Conservation (phyloP, 2,888 invertebrate species). For the Chouioia cunea region DNA sequence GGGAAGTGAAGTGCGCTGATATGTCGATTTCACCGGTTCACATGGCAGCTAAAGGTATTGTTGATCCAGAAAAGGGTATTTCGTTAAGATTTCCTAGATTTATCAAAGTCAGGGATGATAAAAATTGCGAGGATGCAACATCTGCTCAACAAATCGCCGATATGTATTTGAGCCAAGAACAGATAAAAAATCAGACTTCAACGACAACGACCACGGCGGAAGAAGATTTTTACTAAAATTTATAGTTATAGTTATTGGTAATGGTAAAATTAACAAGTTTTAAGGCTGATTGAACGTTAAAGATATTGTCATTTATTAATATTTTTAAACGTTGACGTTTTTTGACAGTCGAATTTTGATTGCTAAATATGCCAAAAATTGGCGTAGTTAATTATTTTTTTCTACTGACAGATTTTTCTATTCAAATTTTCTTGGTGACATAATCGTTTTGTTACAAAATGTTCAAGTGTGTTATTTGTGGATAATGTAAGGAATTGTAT, state of each 20-base stretch:
- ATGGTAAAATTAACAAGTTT: neutral
- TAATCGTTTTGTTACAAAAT: too few relatives aligned
- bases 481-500: too few relatives aligned
- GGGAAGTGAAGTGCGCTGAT: conserved; percentile 98
- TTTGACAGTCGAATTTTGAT: too few relatives aligned
- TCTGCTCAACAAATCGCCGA: conserved; percentile 88
- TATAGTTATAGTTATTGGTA: neutral
- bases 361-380: too few relatives aligned
- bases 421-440: too few relatives aligned
- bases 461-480: too few relatives aligned
- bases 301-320: too few relatives aligned
- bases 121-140: conserved; percentile 93
- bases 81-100: conserved; percentile 96
- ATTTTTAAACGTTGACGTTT: too few relatives aligned
- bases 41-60: conserved; percentile 86
- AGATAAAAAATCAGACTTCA: conserved; percentile 79
- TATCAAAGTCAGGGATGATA: conserved; percentile 90
- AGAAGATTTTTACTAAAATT: conserved; percentile 75
- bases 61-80: conserved; percentile 92
- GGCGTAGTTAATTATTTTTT: too few relatives aligned
- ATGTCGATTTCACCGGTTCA: conserved; percentile 96
- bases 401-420: too few relatives aligned
- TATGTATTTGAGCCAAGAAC: conserved; percentile 93
- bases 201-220: conserved; percentile 65
- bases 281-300: neutral